These are phyloP conservation scores for Hypanus sabinus DNA, from an alignment of 2,113 vertebrate genomes.

Conservation along the genomic window DNA sequence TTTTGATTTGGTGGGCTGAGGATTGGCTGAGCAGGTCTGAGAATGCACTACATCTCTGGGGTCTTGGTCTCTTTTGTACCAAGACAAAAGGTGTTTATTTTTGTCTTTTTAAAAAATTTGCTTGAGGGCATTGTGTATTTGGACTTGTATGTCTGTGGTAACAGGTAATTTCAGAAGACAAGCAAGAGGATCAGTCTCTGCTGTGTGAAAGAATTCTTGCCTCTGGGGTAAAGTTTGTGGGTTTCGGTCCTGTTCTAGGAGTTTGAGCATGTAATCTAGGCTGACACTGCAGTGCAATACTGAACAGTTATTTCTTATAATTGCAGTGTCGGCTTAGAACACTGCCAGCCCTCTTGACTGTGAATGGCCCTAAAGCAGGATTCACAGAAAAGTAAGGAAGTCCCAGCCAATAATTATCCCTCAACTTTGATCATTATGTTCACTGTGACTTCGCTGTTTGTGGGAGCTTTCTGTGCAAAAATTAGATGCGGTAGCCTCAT, in stretches of 20 bases:
- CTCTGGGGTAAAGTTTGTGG: background rate
- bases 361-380: background rate
- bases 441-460: background rate
- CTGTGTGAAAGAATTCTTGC: background rate
- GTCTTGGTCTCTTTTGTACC: background rate
- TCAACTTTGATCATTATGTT: background rate
- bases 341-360: background rate
- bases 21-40: background rate
- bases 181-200: background rate
- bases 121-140: background rate
- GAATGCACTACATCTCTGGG: background rate
- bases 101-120: background rate
- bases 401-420: background rate
- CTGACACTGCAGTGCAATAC: background rate
- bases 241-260: background rate
- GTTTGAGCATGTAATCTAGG: background rate
- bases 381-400: background rate
- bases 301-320: background rate
- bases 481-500: background rate
- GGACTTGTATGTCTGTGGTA: background rate
- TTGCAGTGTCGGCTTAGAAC: background rate
- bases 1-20: background rate
- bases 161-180: background rate
- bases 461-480: background rate
- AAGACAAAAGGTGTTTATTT: background rate